A percentile compares a stretch with the other conserved stretches of the same genome.
These are phyloP conservation scores for Apocheima hispidaria DNA, from an alignment of 2,888 invertebrate genomes.

Conservation along the genomic window DNA sequence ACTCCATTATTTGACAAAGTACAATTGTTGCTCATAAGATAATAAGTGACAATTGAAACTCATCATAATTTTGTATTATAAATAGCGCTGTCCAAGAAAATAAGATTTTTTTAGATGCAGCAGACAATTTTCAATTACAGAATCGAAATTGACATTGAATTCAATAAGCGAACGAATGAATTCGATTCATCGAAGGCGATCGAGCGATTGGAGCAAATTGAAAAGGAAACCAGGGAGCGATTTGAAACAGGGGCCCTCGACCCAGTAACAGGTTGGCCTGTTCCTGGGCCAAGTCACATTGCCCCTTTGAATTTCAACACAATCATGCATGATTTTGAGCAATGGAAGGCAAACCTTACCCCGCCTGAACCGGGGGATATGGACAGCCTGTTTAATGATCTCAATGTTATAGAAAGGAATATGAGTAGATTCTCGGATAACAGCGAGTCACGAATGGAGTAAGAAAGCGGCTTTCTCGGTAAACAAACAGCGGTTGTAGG, in stretches of 20 bases:
- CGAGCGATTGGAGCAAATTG: conserved; percentile 76
- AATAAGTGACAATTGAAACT: background rate
- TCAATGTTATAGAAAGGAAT: conserved; percentile 35
- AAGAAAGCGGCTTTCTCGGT: conserved; percentile 43
- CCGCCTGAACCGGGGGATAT: conserved; percentile 39
- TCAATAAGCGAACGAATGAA: conserved; percentile 62
- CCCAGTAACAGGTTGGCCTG: conserved; percentile 11
- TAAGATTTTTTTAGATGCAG: background rate
- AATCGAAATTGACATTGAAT: conserved; percentile 76
- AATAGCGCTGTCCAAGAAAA: background rate
- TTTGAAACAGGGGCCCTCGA: conserved; percentile 51
- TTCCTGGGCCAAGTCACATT: conserved; percentile 25
- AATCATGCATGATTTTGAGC: conserved; percentile 54
- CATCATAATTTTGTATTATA: background rate
- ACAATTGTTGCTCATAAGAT: background rate
- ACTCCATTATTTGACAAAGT: background rate
- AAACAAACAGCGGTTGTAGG: conserved; percentile 20
- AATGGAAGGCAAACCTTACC: conserved; percentile 48
- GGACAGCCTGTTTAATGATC: conserved; percentile 41
- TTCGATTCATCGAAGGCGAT: conserved; percentile 68
- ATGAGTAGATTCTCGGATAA: conserved; percentile 36
- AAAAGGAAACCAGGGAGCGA: conserved; percentile 73
- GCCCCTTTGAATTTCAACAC: conserved; percentile 41
- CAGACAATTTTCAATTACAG: conserved; percentile 52
- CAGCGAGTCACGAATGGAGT: conserved; percentile 45